Base-by-base conservation (phyloP, 2,113 vertebrate species). In the Scolopax mira region DNA sequence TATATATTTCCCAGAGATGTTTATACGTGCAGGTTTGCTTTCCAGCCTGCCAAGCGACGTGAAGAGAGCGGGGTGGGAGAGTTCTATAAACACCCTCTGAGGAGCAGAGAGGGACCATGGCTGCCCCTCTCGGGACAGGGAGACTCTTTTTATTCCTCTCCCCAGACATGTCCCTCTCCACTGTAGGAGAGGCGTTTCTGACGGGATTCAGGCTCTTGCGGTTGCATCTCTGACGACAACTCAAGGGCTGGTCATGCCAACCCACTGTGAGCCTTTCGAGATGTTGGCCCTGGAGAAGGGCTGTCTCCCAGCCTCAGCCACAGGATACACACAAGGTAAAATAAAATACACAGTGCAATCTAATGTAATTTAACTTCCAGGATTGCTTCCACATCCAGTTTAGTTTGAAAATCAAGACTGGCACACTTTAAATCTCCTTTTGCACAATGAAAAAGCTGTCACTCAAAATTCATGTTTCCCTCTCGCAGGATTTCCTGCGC, bases 1-100 rank as follows among this genome's bases (percentile, higher is more conserved):
- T 95, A 46, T 93, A 80, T 39, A 72, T 91, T 94, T 91, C 90
- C 82, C 72, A 23, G 85, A 83, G 75, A 60, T 55, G 79, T 92
- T 92, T 88, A 46, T 35, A 46, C 11, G 2, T 10, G 58, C 7
- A 37, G 66, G 33, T 94, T 97, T 90, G 66, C 37, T 88, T 85
- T 93, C 27, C 39, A 57, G 71, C 31, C 66, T 79, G 82, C 85
- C 95, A 79, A 96, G 62, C 5, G 58, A 69, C 85, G 85, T 16
- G 27, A 65, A 86, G 82, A 0, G 1, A 79, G 74, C 24, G 10
- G 81, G n/a, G 52, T 54, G 18, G 7, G 74, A 49, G 49, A 1
- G 0, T 24, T 82, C 61, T 46, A 8, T 79, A 65, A 95, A 90
- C 90, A 91, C 57, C 18, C 62, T 65, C 61, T 5, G 35, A 85